These are phyloP conservation scores for Eira barbara DNA, from an alignment of 2,113 vertebrate genomes.

Conservation along the genomic window DNA sequence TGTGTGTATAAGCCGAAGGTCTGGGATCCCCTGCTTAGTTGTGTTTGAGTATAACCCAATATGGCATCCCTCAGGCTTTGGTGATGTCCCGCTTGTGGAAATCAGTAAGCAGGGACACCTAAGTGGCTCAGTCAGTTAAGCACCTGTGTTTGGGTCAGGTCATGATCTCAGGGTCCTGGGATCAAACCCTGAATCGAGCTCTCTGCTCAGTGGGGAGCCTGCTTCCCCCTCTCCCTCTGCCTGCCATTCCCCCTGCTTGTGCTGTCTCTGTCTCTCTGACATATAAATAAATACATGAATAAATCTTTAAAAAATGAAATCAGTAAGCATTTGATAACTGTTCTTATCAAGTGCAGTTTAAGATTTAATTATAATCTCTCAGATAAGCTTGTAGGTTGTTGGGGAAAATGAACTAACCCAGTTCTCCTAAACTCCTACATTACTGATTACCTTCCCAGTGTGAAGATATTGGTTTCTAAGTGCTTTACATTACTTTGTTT, in stretches of 20 bases:
- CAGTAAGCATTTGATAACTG: neutral
- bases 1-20: neutral
- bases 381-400: neutral
- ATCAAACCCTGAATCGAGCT: neutral
- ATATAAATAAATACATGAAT: neutral
- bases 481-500: neutral
- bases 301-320: neutral
- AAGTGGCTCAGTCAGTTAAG: neutral
- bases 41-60: neutral
- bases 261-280: neutral
- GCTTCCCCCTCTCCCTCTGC: neutral
- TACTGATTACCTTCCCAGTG: neutral
- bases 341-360: neutral
- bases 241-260: too few species aligned
- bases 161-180: neutral
- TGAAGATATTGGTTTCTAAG: neutral
- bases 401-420: constrained; percentile 7
- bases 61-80: neutral
- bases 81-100: neutral
- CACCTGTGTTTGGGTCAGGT: neutral
- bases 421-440: neutral
- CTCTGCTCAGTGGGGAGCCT: too few species aligned
- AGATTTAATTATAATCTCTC: neutral
- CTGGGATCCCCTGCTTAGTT: neutral
- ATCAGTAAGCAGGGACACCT: neutral